Conservation (phyloP, 2,888 invertebrate species). For the Polyommatus icarus region DNA sequence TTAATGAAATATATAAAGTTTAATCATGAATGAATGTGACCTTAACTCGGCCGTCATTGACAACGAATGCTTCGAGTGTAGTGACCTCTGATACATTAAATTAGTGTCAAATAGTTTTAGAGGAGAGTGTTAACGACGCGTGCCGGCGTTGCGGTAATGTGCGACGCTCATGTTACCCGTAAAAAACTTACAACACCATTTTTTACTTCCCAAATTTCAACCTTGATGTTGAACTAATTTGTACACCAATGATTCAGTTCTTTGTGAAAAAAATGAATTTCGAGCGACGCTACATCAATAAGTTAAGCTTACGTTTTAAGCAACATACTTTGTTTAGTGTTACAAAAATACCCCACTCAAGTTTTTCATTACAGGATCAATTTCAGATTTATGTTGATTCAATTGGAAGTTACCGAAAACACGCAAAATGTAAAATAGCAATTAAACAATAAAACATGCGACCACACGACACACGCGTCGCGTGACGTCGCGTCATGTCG, state of each 20-base stretch:
- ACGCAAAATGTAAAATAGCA: constrained; percentile 21
- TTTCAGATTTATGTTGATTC: constrained; percentile 8
- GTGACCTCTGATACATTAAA: constrained; percentile 11
- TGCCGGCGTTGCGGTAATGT: constrained; percentile 1
- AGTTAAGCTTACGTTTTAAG: background rate
- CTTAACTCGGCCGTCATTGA: background rate
- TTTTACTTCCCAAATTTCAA: no score
- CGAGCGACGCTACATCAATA: background rate
- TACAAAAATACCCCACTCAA: background rate
- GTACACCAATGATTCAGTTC: background rate
- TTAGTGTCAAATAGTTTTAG: background rate
- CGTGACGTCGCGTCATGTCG: background rate
- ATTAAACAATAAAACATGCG: constrained; percentile 23
- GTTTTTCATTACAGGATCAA: background rate
- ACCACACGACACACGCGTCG: constrained; percentile 11
- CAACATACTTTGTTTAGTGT: background rate
- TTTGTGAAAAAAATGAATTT: background rate
- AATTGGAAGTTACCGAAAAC: constrained; percentile 4
- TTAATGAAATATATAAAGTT: background rate
- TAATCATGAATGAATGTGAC: constrained; percentile 1
- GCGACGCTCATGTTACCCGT: background rate
- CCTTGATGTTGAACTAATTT: background rate
- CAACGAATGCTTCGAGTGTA: background rate
- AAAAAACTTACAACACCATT: constrained; percentile 11
- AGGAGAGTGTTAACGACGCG: constrained; percentile 6